Evolutionary conservation across 2,113 vertebrate genomes (phyloP).

Genomic region (Corythoichthys intestinalis): DNA sequence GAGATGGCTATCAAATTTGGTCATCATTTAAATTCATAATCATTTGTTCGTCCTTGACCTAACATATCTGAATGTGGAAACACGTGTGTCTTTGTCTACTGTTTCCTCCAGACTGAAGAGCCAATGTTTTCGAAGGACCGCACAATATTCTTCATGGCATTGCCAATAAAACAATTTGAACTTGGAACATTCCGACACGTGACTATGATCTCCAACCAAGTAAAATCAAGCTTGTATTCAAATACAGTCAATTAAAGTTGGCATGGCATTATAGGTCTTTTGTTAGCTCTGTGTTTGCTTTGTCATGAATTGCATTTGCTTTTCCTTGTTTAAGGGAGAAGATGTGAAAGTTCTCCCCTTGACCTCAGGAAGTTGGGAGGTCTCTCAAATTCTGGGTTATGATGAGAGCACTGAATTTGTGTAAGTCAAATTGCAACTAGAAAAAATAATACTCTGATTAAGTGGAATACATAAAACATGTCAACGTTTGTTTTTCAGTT

Average conservation of each 20-base stretch:
- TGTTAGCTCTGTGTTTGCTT: neutral
- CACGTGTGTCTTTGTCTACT: neutral
- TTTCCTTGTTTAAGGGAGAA: conserved; percentile 41
- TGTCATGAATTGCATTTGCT: neutral
- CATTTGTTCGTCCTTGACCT: neutral
- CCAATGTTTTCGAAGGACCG: conserved; percentile 66
- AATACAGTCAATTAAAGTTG: neutral
- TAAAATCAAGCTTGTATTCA: conserved; percentile 30
- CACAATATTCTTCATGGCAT: conserved; percentile 57
- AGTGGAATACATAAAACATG: conserved; percentile 4
- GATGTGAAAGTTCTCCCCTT: conserved; percentile 60
- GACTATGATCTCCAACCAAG: conserved; percentile 64
- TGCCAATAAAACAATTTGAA: conserved; percentile 52
- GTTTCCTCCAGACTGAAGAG: conserved; percentile 61
- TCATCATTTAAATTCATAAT: neutral
- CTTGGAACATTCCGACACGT: conserved; percentile 63
- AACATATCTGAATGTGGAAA: neutral
- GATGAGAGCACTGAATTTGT: conserved; percentile 51
- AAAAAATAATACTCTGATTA: neutral
- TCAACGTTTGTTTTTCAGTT: conserved; percentile 45
- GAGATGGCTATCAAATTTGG: no score
- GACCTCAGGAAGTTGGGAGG: conserved; percentile 74
- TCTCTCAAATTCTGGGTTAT: conserved; percentile 56
- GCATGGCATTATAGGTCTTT: neutral
- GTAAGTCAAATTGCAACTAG: conserved; percentile 40